phyloP scores from a whole-genome alignment of 2,888 invertebrate genomes.

The Calephelis perditalis region DNA sequence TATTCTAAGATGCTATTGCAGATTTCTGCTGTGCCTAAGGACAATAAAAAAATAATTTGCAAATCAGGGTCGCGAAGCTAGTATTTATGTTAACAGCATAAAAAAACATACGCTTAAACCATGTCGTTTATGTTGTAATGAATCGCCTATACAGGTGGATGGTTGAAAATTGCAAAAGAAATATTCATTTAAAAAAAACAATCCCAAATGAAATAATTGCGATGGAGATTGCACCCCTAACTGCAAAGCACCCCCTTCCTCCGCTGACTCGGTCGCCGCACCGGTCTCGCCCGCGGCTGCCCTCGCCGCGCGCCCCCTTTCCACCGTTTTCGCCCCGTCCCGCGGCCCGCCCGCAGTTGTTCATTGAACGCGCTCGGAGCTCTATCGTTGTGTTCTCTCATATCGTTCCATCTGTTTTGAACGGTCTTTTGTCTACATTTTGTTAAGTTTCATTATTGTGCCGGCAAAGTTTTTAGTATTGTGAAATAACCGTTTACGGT shows the following conservation, averaged over 20 bases:
- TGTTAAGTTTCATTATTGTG: slow-evolving; percentile 47
- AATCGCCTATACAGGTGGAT: too few species aligned
- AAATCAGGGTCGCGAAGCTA: too few species aligned
- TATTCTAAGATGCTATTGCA: too few species aligned
- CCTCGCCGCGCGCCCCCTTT: slow-evolving; percentile 33
- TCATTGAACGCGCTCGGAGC: slow-evolving; percentile 60
- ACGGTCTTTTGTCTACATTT: slow-evolving; percentile 65
- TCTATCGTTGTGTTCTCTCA: slow-evolving; percentile 48
- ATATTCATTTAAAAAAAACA: neutral
- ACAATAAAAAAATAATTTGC: too few species aligned
- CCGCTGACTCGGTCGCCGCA: neutral
- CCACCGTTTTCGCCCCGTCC: slow-evolving; percentile 30
- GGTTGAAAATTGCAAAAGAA: neutral
- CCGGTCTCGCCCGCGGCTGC: slow-evolving; percentile 28
- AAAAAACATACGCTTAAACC: too few species aligned
- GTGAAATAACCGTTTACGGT: slow-evolving; percentile 73
- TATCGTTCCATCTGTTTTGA: slow-evolving; percentile 48
- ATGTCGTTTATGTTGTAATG: too few species aligned
- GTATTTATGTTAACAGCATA: too few species aligned
- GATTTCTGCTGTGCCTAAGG: too few species aligned
- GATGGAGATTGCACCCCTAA: slow-evolving; percentile 14
- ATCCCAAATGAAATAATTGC: slow-evolving; percentile 3
- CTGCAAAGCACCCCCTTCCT: slow-evolving; percentile 5
- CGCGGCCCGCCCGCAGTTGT: slow-evolving; percentile 50
- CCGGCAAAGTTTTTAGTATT: slow-evolving; percentile 58